These are phyloP conservation scores for Pemphigus obesinymphae DNA, from an alignment of 1,140 invertebrate genomes.

Conservation along the genomic window DNA sequence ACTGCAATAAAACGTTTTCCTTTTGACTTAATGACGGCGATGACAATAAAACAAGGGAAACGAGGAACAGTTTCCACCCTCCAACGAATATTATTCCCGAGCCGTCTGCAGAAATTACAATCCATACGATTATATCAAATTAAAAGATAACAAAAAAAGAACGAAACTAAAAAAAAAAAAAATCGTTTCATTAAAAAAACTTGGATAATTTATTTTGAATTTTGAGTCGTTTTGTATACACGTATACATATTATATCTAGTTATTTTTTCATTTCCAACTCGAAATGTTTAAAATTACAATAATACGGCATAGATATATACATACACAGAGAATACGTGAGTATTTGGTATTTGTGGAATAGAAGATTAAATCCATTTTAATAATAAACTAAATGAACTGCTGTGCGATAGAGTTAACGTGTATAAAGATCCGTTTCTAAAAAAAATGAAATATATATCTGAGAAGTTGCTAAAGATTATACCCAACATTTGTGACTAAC, in stretches of 20 bases:
- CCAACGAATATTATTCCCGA: neutral
- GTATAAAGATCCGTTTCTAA: no score
- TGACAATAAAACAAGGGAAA: conserved; percentile 15
- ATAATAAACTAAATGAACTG: no score
- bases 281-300: neutral
- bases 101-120: neutral
- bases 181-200: neutral
- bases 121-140: conserved; percentile 4
- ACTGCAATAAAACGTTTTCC: conserved; percentile 31
- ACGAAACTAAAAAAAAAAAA: neutral
- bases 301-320: no score
- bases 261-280: neutral
- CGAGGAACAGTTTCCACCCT: neutral
- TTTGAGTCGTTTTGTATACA: neutral
- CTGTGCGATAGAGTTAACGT: no score
- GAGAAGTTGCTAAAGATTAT: no score
- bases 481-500: no score
- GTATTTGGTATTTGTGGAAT: no score
- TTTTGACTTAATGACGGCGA: neutral
- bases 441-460: no score
- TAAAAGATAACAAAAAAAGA: conserved; percentile 33
- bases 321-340: no score
- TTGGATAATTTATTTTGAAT: neutral
- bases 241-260: neutral
- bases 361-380: neutral